These are phyloP conservation scores for Laupala kohalensis DNA, from an alignment of 1,140 invertebrate genomes.

Conservation along the genomic window DNA sequence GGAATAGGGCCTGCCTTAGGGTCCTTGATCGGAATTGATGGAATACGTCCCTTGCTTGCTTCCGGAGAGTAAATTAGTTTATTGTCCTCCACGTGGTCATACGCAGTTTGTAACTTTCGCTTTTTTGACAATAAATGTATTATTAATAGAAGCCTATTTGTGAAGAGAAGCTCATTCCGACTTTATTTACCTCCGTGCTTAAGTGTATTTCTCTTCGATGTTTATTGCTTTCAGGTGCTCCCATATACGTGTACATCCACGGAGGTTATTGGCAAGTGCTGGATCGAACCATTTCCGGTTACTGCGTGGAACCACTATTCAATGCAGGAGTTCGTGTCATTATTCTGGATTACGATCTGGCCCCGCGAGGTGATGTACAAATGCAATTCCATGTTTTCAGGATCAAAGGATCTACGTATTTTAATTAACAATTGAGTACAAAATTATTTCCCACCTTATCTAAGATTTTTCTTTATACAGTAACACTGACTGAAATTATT, in stretches of 20 bases:
- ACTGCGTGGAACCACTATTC: constrained; percentile 44
- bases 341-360: constrained; percentile 60
- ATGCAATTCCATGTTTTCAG: background rate
- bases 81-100: too few species aligned
- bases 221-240: constrained; percentile 35
- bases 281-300: constrained; percentile 46
- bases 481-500: background rate
- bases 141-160: too few species aligned
- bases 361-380: constrained; percentile 37
- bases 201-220: background rate
- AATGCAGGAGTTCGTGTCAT: constrained; percentile 49
- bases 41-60: too few species aligned
- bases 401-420: background rate
- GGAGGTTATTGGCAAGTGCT: constrained; percentile 72
- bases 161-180: too few species aligned
- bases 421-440: background rate
- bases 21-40: too few species aligned
- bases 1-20: too few species aligned
- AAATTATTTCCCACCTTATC: background rate
- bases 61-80: too few species aligned
- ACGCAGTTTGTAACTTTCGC: too few species aligned
- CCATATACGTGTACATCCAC: constrained; percentile 64
- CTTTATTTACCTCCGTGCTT: too few species aligned
- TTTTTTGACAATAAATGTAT: too few species aligned
- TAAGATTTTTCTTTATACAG: background rate